Evolutionary conservation across 2,888 invertebrate genomes (phyloP), one percentile per base, ranked within the genome.

Genomic region (Isotomurus palustris): DNA sequence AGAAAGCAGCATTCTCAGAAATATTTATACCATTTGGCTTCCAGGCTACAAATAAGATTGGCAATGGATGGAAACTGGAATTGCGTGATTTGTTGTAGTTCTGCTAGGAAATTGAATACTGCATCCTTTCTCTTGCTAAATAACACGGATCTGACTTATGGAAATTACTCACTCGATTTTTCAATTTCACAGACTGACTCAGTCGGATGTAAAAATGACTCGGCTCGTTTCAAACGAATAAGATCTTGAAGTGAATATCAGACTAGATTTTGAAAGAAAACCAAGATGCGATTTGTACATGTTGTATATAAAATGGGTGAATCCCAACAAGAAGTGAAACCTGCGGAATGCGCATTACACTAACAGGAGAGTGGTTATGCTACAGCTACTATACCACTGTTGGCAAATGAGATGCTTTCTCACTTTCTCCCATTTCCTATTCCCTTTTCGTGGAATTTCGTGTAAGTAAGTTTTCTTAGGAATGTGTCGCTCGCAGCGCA

Each of bases 131-230:
- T 40, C 17, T 17, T 17, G 40, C 6, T 6, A 40, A 6, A 17
- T 40, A 22, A 22, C 6, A 43, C 17, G 3, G 43, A 43, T 14
- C 6, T 32, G 44, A 53, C 25, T n/a, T 54, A 47, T 54, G 54
- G 25, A 54, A 47, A 54, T 54, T 47, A 17, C 44, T 47, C 36
- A 54, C 36, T 54, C 36, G 45, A 47, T 35, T 54, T 47, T 47
- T 12, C 53, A 47, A 45, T 54, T 25, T 35, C 24, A 25, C 19
- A 2, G n/a, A 36, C 36, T 53, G 38, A 27, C 27, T 25, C 38
- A 54, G 17, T 38, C 54, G 2, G 12, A 54, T 38, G 25, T 24
- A 17, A 28, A 47, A 24, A 35, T n/a, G n/a, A n/a, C n/a, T n/a
- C n/a, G n/a, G n/a, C n/a, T n/a, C n/a, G n/a, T n/a, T n/a, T n/a